phyloP scores from a whole-genome alignment of 2,113 vertebrate species.

The Passer domesticus region DNA sequence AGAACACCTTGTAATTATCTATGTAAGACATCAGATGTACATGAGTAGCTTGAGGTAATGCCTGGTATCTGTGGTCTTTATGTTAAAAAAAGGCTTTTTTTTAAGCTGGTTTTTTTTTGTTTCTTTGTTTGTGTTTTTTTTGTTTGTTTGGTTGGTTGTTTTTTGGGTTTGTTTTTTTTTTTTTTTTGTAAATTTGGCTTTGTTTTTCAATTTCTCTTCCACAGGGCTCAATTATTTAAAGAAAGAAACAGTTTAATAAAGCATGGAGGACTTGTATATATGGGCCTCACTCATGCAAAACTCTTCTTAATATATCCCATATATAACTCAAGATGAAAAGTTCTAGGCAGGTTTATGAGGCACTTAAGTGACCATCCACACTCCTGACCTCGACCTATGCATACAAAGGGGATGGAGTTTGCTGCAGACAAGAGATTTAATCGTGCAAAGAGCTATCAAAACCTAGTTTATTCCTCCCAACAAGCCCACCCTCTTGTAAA shows the following conservation, averaged over 20 bases:
- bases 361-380: not conserved
- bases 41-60: constrained; percentile 28
- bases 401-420: not conserved
- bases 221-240: not conserved
- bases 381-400: not conserved
- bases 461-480: not conserved
- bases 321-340: not conserved
- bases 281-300: not conserved
- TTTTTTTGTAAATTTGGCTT: not conserved
- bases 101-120: not conserved
- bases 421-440: not conserved
- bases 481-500: not conserved
- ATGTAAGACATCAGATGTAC: constrained; percentile 6
- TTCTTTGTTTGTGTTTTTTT: not conserved
- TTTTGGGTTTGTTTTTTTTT: not conserved
- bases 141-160: too few relatives aligned
- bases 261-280: not conserved
- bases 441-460: not conserved
- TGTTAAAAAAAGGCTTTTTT: not conserved
- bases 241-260: not conserved
- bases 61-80: not conserved
- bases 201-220: not conserved
- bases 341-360: not conserved
- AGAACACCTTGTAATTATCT: constrained; percentile 36
- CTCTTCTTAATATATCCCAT: not conserved